A percentile compares a stretch with the other conserved stretches of the same genome.
These are phyloP conservation scores for Nephila pilipes DNA, from an alignment of 1,140 invertebrate genomes.

Conservation along the genomic window DNA sequence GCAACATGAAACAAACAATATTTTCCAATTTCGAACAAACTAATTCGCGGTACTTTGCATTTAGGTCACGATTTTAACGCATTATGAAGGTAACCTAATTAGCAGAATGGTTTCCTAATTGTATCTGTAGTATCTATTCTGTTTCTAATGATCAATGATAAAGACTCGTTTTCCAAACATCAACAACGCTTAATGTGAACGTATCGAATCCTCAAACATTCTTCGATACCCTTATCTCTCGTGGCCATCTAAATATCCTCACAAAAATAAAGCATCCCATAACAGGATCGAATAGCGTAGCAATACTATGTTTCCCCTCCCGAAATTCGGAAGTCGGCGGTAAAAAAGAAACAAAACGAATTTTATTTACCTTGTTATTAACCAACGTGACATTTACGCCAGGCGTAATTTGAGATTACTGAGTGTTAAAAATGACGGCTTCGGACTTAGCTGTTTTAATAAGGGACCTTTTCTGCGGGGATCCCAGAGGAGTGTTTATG, in stretches of 20 bases:
- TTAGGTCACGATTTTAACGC: not conserved
- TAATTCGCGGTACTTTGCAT: not conserved
- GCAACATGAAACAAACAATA: no score
- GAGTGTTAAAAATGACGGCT: constrained; percentile 58
- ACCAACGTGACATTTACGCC: constrained; percentile 44
- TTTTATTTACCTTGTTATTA: constrained; percentile 58
- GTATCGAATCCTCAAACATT: not conserved
- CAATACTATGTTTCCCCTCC: not conserved
- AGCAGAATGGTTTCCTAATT: not conserved
- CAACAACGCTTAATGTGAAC: not conserved
- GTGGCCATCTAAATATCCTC: not conserved
- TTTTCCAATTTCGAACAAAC: no score
- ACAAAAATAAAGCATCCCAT: constrained; percentile 19
- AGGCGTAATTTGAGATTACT: constrained; percentile 55
- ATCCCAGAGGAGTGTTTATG: constrained; percentile 45
- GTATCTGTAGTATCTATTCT: not conserved
- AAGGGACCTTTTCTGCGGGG: not conserved
- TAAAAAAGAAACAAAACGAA: not conserved
- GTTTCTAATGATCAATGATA: not conserved
- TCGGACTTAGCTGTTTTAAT: constrained; percentile 9
- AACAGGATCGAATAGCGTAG: not conserved
- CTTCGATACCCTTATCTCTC: not conserved
- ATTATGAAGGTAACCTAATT: not conserved
- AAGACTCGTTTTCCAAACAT: no score
- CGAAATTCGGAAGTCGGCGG: not conserved